A percentile compares a stretch with the other conserved stretches of the same genome.
phyloP scores from a whole-genome alignment of 2,888 invertebrate species.

The Deroplatys truncata region DNA sequence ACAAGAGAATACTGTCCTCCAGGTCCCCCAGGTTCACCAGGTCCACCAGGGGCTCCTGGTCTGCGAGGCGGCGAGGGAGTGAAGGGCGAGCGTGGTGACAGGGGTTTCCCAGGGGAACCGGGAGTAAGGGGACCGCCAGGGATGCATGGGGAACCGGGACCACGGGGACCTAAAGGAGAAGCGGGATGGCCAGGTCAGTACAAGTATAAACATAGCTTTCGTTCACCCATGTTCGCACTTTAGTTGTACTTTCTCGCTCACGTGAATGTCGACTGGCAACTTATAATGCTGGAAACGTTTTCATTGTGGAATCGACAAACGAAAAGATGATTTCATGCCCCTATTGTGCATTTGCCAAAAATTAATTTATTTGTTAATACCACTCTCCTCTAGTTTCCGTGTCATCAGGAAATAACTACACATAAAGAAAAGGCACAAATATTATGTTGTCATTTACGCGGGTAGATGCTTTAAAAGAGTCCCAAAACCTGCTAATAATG shows the following conservation, averaged over 20 bases:
- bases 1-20: slow-evolving; percentile 76
- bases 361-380: too few species aligned
- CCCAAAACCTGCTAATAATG: too few species aligned
- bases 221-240: not conserved
- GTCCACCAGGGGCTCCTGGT: slow-evolving; percentile 45
- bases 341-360: too few species aligned
- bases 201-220: not conserved
- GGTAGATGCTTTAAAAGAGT: too few species aligned
- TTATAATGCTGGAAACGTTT: too few species aligned
- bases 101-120: slow-evolving; percentile 44
- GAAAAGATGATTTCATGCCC: too few species aligned
- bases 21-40: slow-evolving; percentile 58
- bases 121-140: slow-evolving; percentile 53
- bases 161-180: slow-evolving; percentile 67
- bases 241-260: not conserved
- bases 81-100: slow-evolving; percentile 42
- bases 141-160: slow-evolving; percentile 63
- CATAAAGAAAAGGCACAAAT: too few species aligned
- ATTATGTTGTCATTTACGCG: too few species aligned
- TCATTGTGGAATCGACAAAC: too few species aligned
- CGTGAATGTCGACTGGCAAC: too few species aligned
- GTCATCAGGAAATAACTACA: too few species aligned
- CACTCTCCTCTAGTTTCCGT: too few species aligned
- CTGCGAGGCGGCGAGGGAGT: slow-evolving; percentile 37
- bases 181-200: slow-evolving; percentile 45